Percentiles rank a stretch among this genome's conserved stretches.
phyloP scores from a whole-genome alignment of 2,113 vertebrate genomes.

The Microcebus murinus region DNA sequence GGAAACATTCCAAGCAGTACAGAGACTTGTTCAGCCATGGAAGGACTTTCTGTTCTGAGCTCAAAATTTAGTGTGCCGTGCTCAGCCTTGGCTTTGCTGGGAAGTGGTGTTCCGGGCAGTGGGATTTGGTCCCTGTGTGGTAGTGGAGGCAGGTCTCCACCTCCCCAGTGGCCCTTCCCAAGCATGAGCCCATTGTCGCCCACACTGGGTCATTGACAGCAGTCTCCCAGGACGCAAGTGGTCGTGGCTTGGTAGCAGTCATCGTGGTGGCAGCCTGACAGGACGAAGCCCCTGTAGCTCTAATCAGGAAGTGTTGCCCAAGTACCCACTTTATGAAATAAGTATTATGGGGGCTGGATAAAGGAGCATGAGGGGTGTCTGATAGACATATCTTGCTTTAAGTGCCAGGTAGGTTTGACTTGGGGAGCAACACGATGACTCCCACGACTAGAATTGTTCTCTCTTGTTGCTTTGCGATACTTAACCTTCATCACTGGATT shows the following conservation, averaged over 20 bases:
- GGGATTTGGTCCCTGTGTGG: neutral
- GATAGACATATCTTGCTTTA: neutral
- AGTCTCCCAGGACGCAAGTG: neutral
- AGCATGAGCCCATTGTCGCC: neutral
- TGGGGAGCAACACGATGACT: neutral
- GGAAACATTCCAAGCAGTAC: neutral
- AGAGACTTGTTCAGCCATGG: neutral
- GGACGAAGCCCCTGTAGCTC: rapidly evolving
- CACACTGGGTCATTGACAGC: neutral
- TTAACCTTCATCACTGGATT: neutral
- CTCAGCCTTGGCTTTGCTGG: neutral
- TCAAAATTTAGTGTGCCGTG: neutral
- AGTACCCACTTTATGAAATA: neutral
- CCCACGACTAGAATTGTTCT: neutral
- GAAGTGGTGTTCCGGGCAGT: neutral
- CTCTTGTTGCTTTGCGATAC: neutral
- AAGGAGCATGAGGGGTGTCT: neutral
- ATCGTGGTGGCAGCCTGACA: neutral
- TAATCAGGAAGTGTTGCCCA: neutral
- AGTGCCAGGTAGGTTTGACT: neutral
- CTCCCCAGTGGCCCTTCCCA: neutral
- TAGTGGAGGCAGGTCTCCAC: neutral
- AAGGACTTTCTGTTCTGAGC: neutral
- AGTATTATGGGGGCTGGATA: neutral
- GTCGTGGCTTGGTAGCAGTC: neutral